Conservation (phyloP, 2,113 vertebrate genomes). For the Sclerurus mexicanus region DNA sequence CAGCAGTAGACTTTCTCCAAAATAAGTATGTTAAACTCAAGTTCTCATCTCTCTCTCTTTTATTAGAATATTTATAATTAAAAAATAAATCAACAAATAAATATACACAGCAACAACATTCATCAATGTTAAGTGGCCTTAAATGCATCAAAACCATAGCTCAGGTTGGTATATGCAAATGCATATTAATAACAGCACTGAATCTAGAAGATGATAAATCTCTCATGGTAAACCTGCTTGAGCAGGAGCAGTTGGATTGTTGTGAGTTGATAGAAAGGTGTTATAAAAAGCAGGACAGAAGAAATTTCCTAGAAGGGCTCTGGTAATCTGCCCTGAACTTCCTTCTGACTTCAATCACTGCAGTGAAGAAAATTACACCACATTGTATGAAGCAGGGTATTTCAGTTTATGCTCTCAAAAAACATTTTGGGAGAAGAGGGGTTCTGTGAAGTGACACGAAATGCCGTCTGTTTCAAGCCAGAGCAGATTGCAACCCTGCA, state of each 20-base stretch:
- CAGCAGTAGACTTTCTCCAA: not conserved
- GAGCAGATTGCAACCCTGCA: not conserved
- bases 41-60: not conserved
- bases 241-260: not conserved
- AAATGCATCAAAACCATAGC: not conserved
- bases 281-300: not conserved
- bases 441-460: not conserved
- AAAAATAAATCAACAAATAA: not conserved
- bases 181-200: not conserved
- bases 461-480: not conserved
- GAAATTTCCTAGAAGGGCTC: not conserved
- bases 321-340: not conserved
- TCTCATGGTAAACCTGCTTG: not conserved
- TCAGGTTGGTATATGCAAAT: not conserved
- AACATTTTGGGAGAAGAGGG: not conserved
- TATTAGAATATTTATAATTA: not conserved
- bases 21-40: not conserved
- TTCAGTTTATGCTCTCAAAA: not conserved
- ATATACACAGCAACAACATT: not conserved
- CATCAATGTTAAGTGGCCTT: not conserved
- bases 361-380: not conserved
- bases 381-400: not conserved
- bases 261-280: not conserved
- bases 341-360: not conserved
- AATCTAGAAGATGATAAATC: not conserved